Evolutionary conservation across 2,888 invertebrate genomes (phyloP).

Genomic region (Slavum lentiscoides): DNA sequence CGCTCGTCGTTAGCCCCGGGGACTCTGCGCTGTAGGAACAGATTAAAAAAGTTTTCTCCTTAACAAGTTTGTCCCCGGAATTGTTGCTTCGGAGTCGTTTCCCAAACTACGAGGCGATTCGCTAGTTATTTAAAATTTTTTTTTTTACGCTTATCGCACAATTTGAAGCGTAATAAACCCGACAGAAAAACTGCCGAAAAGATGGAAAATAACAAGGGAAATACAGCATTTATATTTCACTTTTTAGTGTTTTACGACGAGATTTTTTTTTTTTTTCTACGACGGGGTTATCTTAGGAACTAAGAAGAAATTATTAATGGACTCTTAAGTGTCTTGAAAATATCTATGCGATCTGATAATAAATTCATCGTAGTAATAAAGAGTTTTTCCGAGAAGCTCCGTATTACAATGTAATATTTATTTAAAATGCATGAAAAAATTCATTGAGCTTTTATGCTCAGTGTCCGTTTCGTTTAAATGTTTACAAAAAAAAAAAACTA

Average conservation of each 20-base stretch:
- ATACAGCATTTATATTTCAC: neutral
- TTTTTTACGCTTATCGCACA: slow-evolving; percentile 38
- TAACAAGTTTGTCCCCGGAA: slow-evolving; percentile 26
- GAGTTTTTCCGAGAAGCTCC: neutral
- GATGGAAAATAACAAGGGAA: neutral
- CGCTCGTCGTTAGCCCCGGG: slow-evolving; percentile 39
- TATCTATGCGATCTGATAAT: neutral
- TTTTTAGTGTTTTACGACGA: neutral
- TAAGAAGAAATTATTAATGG: slow-evolving; percentile 11
- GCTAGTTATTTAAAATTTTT: slow-evolving; percentile 39
- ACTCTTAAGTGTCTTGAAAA: neutral
- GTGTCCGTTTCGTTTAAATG: neutral
- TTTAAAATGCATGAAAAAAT: neutral
- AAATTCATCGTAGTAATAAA: neutral
- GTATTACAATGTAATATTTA: slow-evolving; percentile 3
- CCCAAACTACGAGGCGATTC: slow-evolving; percentile 40
- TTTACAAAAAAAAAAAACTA: neutral
- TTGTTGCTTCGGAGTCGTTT: slow-evolving; percentile 6
- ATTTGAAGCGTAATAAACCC: slow-evolving; percentile 26
- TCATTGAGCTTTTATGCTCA: neutral
- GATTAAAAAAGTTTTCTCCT: slow-evolving; percentile 51
- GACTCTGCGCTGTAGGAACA: slow-evolving; percentile 4
- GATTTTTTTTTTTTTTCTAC: slow-evolving; percentile 13
- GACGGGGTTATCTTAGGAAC: slow-evolving; percentile 12
- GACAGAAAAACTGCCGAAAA: slow-evolving; percentile 6